Conservation (phyloP, 1,140 invertebrate genomes). For the Stenopsyche tienmushanensis region DNA sequence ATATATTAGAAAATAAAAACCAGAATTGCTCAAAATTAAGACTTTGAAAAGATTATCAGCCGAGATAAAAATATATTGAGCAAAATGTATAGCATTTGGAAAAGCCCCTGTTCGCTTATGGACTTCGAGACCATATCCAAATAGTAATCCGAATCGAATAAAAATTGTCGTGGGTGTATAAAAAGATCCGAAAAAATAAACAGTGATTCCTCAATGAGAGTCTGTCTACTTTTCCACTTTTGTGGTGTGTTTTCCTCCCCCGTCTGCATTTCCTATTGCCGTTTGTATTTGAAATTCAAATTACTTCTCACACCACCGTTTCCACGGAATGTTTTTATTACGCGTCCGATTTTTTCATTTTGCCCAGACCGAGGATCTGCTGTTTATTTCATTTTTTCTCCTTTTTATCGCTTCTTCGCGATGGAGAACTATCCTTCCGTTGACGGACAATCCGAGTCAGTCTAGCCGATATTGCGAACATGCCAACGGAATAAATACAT, state of each 20-base stretch:
- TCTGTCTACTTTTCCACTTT: conserved; percentile 30
- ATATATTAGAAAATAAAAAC: no score
- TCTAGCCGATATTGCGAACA: no score
- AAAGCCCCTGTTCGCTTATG: no score
- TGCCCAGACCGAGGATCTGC: background rate
- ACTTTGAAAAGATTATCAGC: no score
- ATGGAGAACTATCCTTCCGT: no score
- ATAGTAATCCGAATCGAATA: no score
- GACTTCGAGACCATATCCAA: no score
- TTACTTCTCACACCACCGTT: conserved; percentile 36
- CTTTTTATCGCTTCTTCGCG: background rate
- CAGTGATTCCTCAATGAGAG: conserved; percentile 30
- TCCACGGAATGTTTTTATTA: conserved; percentile 40
- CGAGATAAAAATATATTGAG: no score
- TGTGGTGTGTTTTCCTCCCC: conserved; percentile 30
- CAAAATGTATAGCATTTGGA: no score
- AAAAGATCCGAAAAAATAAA: conserved; percentile 33
- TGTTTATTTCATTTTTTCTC: background rate
- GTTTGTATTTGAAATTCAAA: conserved; percentile 40
- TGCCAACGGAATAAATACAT: no score
- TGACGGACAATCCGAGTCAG: no score
- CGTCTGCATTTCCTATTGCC: conserved; percentile 39
- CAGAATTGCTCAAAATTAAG: no score
- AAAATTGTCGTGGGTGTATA: background rate
- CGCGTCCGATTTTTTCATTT: conserved; percentile 33